Base-by-base conservation (phyloP, 2,797 vertebrate species). In the Pangasius djambal region DNA sequence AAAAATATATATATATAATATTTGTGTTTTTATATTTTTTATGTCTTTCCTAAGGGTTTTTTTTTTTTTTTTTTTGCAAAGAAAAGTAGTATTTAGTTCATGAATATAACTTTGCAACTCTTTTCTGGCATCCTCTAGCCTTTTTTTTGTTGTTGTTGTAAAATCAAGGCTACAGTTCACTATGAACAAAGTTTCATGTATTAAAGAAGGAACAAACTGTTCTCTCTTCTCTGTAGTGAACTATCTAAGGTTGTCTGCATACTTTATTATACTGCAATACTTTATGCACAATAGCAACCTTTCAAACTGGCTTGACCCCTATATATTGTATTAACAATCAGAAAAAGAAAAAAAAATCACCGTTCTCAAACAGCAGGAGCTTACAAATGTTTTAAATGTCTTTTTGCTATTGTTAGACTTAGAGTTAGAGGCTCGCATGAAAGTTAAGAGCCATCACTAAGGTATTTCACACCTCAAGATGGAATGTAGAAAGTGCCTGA, bases 401-500 rank as follows among this genome's bases (percentile, higher is more conserved):
- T 22, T 84, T 31, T 12, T 67, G 63, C 44, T 31, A 22, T 84
- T 67, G 40, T 52, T 13, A 22, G 18, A 10, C 57, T n/a, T 59
- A 82, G 40, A n/a, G 6, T 37, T 50, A 59, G 5, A 63, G 55
- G 9, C 37, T 18, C 67, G 37, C 40, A 74, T 77, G 70, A n/a
- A 59, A 82, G 44, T 20, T 65, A 55, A 67, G 22, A 15, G n/a
- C 15, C 15, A 75, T 34, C 55, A 20, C 34, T 6, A 37, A 89
- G 88, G 87, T 28, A 83, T 89, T 92, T 95, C 91, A 94, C 94
- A 93, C 93, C 86, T 57, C 25, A 6, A 34, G 9, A 28, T 89
- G 92, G 93, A 94, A 93, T 95, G 93, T 94, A 87, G 84, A 37
- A 90, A 89, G 92, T 89, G 34, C n/a, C 6, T 86, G 77, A 34